Percentiles rank a stretch among this genome's conserved stretches.
phyloP scores from a whole-genome alignment of 2,888 invertebrate species.

The Rhorus exstirpatorius region DNA sequence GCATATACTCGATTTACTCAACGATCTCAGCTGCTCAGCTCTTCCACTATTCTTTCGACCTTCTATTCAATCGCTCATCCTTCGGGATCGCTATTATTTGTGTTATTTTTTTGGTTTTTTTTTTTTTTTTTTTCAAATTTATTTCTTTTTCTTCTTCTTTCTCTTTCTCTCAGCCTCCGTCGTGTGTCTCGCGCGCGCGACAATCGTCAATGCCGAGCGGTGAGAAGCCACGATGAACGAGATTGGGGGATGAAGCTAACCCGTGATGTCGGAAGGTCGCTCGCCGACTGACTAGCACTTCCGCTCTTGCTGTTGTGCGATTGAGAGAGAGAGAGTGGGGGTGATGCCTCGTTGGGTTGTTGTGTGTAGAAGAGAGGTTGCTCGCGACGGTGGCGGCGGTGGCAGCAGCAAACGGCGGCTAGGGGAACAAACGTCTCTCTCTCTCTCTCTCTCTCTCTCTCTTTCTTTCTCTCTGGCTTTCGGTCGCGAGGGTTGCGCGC shows the following conservation, averaged over 20 bases:
- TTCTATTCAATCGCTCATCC: neutral
- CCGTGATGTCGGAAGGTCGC: conserved; percentile 86
- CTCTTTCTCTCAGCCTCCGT: conserved; percentile 39
- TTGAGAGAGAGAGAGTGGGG: conserved; percentile 80
- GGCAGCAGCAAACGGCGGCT: conserved; percentile 65
- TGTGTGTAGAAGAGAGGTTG: conserved; percentile 85
- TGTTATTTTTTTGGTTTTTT: neutral
- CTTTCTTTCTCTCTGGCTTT: conserved; percentile 13
- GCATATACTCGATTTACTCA: conserved; percentile 44
- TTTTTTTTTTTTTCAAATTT: conserved; percentile 19
- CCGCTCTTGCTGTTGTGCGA: conserved; percentile 86
- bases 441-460: conserved; percentile 35
- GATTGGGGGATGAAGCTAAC: conserved; percentile 83
- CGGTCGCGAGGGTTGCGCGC: conserved; percentile 68
- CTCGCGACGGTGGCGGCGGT: conserved; percentile 79
- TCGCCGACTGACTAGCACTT: conserved; percentile 86
- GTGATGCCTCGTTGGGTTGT: conserved; percentile 85
- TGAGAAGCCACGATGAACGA: conserved; percentile 79
- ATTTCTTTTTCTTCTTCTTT: conserved; percentile 17
- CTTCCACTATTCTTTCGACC: neutral
- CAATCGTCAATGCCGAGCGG: conserved; percentile 74
- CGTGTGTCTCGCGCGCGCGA: conserved; percentile 60
- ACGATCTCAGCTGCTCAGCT: conserved; percentile 5
- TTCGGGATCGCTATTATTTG: neutral
- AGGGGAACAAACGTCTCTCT: conserved; percentile 32